Evolutionary conservation across 2,113 vertebrate genomes (phyloP).

Genomic region (Agapornis roseicollis): DNA sequence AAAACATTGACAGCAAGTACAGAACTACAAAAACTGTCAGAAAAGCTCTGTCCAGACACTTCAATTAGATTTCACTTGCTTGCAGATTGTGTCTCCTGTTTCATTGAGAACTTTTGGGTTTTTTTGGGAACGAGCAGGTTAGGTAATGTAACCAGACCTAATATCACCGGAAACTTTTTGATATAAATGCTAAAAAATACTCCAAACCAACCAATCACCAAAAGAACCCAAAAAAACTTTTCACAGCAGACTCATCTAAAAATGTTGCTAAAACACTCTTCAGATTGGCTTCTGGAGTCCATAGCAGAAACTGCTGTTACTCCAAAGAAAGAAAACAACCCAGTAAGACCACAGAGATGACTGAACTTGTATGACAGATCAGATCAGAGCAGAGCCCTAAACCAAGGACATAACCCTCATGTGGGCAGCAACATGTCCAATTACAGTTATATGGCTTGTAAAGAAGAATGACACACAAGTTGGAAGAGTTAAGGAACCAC

Average conservation of each 20-base stretch:
- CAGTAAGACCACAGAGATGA: not conserved
- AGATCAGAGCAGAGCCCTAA: not conserved
- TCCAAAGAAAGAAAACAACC: not conserved
- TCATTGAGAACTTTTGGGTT: not conserved
- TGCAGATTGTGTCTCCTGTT: not conserved
- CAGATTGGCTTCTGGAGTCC: not conserved
- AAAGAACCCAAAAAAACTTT: not conserved
- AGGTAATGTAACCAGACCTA: not conserved
- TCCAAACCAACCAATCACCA: not conserved
- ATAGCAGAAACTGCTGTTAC: not conserved
- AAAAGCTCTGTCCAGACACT: not conserved
- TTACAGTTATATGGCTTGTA: not conserved
- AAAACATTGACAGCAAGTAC: not conserved
- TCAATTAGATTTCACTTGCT: not conserved
- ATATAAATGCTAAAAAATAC: not conserved
- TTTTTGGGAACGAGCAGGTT: not conserved
- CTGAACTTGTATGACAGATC: rapidly evolving
- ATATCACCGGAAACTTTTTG: not conserved
- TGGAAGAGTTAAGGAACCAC: not conserved
- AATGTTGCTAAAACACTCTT: not conserved
- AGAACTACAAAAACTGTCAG: not conserved
- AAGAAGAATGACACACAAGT: not conserved
- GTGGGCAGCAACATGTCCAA: rapidly evolving
- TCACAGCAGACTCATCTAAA: not conserved
- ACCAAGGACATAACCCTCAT: not conserved